Base-by-base conservation (phyloP, 2,113 vertebrate species). In the Coreoperca whiteheadi region DNA sequence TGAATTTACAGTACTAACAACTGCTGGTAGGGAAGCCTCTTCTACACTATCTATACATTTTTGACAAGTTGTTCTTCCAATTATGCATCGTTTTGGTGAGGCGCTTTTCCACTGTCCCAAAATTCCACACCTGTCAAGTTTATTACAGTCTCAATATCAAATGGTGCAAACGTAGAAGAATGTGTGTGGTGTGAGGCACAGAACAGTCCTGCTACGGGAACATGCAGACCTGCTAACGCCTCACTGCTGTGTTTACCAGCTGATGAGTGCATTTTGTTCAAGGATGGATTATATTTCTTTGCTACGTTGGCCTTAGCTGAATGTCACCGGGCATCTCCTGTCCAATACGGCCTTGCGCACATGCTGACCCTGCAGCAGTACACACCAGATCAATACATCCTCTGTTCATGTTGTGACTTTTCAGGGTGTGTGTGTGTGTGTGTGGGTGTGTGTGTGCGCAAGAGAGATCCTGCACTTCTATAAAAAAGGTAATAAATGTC, bases 291-390 rank as follows among this genome's bases (percentile, higher is more conserved):
- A 73, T 81, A 53, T 92, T 92, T 91, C 90, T 54, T 80, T 51
- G 85, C 87, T 83, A 80, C 39, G 83, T 77, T 88, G 90, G 93
- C 89, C 92, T 91, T 83, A 89, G 89, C 88, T 92, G 90, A 93
- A 91, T 91, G 93, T 94, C 91, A 94, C 37, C 21, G 70, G 65
- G 85, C 86, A 91, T 92, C 89, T 92, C 88, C 91, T 87, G 90
- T 86, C 85, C 78, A 59, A 87, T 87, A 89, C 89, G 81, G 88
- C 88, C 86, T n/a, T 85, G 79, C 75, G 88, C 87, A 91, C 86
- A 92, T 89, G 91, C 88, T 90, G 88, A 93, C 90, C 90, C 86
- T 83, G 89, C 91, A 91, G 85, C 90, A 87, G 61, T 28, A 66
- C 85, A 66, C 81, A 73, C 34, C 71, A 1, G 89, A 93, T 93